Base-by-base conservation (phyloP, 1,140 invertebrate genomes). In the Papilio helenus region DNA sequence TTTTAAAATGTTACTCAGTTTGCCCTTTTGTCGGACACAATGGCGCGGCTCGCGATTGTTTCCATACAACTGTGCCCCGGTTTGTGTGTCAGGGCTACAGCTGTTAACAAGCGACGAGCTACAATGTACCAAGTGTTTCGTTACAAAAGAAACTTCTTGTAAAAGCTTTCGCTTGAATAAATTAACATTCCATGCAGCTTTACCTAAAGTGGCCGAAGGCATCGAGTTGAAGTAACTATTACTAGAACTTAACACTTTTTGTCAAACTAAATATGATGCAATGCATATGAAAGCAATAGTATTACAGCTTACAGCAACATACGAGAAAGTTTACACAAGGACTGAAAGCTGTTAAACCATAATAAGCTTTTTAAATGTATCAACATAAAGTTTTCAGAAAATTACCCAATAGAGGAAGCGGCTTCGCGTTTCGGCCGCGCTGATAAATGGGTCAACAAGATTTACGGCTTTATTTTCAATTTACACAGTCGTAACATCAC, bases 391-490 rank as follows among this genome's bases (percentile, higher is more conserved):
- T 29, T 68, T 68, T 68, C 26, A 14, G 61, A 29, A 26, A 68
- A 68, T 68, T 68, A 68, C 29, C 61, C 16, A 68, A 68, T 68
- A 68, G 61, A 14, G 26, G 14, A 4, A 16, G 23, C 26, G 23
- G 61, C n/a, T 68, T 68, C 26, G 26, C 61, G 61, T 29, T 29
- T 68, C 61, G 26, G 23, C 4, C 61, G 26, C 23, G 61, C 23
- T 68, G 61, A 68, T 68, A 68, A 68, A 68, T 68, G 61, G 61
- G 26, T 34, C 23, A 68, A 68, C 61, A 68, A 68, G 61, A 68
- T 68, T 68, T 68, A 68, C 61, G 61, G 61, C 61, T 68, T 68
- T 68, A 68, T 68, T 68, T 68, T 68, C 61, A 68, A 68, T 68
- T 68, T 68, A 68, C 61, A 34, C 61, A 68, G 26, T 68, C 26